Base-by-base conservation (phyloP, 2,888 invertebrate species). In the Lycocerus yunnanus region DNA sequence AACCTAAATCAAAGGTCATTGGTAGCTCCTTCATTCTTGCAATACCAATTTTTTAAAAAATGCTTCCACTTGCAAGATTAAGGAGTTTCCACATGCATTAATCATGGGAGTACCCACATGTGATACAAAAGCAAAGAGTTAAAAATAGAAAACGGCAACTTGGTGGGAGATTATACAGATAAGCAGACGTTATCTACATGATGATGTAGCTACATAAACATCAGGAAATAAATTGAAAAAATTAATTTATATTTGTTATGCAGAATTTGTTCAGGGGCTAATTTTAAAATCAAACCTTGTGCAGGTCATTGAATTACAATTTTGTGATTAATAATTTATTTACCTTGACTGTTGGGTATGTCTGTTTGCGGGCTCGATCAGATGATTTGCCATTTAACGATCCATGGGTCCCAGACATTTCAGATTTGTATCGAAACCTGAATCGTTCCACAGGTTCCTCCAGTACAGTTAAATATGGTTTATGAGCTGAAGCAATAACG, bases 371-470 rank as follows among this genome's bases (percentile, higher is more conserved):
- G 15, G 88, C 90, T 13, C 88, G 87, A 20, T 89, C 89, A 2
- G 89, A 88, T n/a, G 88, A 90, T 72, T 89, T 89, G 0, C 94
- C 95, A 14, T 91, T 89, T 5, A 96, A 87, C 78, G 93, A 93
- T 0, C 95, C 95, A 86, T 96, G 95, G 0, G 95, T 95, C 0
- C 95, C 95, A 71, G 93, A 91, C 95, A 95, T 95, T 89, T 96
- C 95, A 58, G 95, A 95, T 84, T 92, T 93, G 83, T 96, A 96
- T 1, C 95, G 90, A 84, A 95, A 96, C 69, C 96, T 88, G 84
- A 96, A 96, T 85, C 93, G 93, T 63, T 94, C 92, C 16, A 92
- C 91, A 0, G 96, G 95, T 80, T 95, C 92, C 79, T 94, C 94
- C 0, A 91, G 82, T 66, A 95, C 92, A 16, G 87, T 86, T 58